These are phyloP conservation scores for Cepaea nemoralis DNA, from an alignment of 1,140 invertebrate genomes.

Conservation along the genomic window DNA sequence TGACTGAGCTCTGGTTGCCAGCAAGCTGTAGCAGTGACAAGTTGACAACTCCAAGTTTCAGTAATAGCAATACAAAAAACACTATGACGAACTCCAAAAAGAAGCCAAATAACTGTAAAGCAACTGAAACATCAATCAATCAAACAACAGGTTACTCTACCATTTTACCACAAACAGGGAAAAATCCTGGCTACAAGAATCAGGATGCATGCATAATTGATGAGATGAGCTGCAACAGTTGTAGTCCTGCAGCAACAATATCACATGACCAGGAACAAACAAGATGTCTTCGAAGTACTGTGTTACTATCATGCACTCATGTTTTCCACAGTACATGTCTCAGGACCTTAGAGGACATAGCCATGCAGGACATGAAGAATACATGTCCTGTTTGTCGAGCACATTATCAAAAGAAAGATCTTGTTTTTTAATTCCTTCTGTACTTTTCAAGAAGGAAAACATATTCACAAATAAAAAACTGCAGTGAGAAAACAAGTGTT, in stretches of 20 bases:
- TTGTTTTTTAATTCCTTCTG: conserved; percentile 32
- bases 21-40: background rate
- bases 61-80: background rate
- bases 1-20: conserved; percentile 52
- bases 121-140: background rate
- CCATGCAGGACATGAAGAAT: conserved; percentile 52
- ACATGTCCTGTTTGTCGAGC: conserved; percentile 69
- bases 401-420: conserved; percentile 65
- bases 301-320: conserved; percentile 70
- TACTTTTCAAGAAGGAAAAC: no score
- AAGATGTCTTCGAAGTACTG: conserved; percentile 45
- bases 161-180: background rate
- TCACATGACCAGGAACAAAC: background rate
- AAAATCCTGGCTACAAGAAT: background rate
- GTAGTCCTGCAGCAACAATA: background rate
- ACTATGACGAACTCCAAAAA: background rate
- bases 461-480: no score
- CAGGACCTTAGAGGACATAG: conserved; percentile 67
- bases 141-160: background rate
- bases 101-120: background rate
- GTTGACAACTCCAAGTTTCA: background rate
- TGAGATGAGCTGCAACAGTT: background rate
- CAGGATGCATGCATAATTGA: background rate
- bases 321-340: conserved; percentile 65
- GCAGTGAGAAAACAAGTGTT: no score